Base-by-base conservation (phyloP, 2,113 vertebrate genomes). In the Sander vitreus region DNA sequence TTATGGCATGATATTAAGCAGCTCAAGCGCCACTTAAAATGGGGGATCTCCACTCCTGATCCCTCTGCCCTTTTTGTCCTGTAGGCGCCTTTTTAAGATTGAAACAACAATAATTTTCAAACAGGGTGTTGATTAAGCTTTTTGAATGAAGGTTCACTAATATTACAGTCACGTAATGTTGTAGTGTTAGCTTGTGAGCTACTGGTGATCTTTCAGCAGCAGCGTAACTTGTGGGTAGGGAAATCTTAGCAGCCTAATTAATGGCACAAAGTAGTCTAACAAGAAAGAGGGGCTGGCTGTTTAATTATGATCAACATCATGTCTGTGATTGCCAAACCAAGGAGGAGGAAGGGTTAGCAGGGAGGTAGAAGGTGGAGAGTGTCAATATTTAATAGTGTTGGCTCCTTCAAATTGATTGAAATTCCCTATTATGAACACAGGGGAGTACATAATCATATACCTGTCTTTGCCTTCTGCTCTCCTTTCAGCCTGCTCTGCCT, bases 251-350 rank as follows among this genome's bases (percentile, higher is more conserved):
- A 33, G 47, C 27, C 48, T 66, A 39, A 68, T 75, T 74, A 85
- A 55, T 33, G 60, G 39, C 51, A 78, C 64, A 67, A 73, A 84
- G 6, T 5, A 74, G 48, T 64, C 12, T 43, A 47, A 69, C 50
- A 60, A 57, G 19, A 47, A 59, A 73, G 14, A 51, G 36, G 15
- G 48, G 27, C 45, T 58, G 72, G 91, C 85, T 91, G 85, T 94
- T 96, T 97, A 96, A 95, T 97, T 96, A 96, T 93, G 90, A 96
- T 94, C 92, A 95, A 94, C 94, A 92, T 93, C 78, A 74, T 87
- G 88, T 79, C 81, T 78, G 77, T 66, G 76, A 85, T 78, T 85
- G 84, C 75, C 76, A 91, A 88, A 78, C 84, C 64, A 84, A 87
- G 82, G 69, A 88, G 76, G n/a, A 60, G 78, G 81, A 92, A 81